Percentiles rank a stretch among this genome's conserved stretches.
phyloP scores from a whole-genome alignment of 2,113 vertebrate species.

The Gymnorhina tibicen region DNA sequence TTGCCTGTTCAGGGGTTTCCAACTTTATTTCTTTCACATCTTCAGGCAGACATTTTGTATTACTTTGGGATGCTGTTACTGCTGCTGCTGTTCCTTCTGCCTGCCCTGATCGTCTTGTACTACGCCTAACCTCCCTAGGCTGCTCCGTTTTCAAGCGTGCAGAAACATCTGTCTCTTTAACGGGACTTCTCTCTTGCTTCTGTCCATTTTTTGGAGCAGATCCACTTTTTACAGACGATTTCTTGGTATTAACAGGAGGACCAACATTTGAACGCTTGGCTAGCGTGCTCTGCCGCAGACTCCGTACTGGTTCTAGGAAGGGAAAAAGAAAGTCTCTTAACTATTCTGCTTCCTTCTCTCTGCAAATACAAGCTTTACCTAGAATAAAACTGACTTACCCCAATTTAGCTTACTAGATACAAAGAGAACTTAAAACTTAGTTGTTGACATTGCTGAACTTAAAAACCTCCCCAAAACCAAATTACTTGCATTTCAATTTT shows the following conservation, averaged over 20 bases:
- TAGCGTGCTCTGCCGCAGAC: conserved; percentile 77
- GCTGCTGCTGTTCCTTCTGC: conserved; percentile 5
- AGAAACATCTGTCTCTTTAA: conserved; percentile 71
- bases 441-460: neutral
- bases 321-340: conserved; percentile 56
- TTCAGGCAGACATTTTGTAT: conserved; percentile 46
- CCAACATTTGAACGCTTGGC: conserved; percentile 73
- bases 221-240: conserved; percentile 68
- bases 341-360: neutral
- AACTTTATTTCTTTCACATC: conserved; percentile 38
- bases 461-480: neutral
- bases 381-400: neutral
- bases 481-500: neutral
- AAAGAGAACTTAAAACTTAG: neutral
- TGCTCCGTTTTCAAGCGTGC: conserved; percentile 40
- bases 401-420: neutral
- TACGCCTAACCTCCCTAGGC: conserved; percentile 63
- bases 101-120: conserved; percentile 45
- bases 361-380: neutral
- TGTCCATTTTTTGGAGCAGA: conserved; percentile 64
- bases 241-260: conserved; percentile 60
- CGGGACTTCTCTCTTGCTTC: conserved; percentile 66
- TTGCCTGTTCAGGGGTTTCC: neutral
- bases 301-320: conserved; percentile 71
- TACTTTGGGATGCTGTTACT: conserved; percentile 19